phyloP scores from a whole-genome alignment of 2,888 invertebrate genomes.

The Aporophyla nigra region DNA sequence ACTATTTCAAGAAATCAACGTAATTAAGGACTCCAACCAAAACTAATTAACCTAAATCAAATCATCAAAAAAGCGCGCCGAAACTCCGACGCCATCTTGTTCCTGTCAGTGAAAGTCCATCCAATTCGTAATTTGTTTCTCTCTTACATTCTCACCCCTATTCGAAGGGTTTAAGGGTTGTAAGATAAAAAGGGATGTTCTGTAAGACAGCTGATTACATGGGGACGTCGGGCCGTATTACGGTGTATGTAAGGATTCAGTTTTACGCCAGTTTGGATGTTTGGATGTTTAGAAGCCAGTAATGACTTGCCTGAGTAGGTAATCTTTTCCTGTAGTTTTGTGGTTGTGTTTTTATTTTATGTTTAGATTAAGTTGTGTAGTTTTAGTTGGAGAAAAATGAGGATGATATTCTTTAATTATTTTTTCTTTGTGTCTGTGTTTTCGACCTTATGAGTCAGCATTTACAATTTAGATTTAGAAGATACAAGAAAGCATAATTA shows the following conservation, averaged over 20 bases:
- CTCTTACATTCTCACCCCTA: slow-evolving; percentile 66
- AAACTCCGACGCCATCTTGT: slow-evolving; percentile 42
- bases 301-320: slow-evolving; percentile 55
- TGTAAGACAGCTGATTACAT: slow-evolving; percentile 84
- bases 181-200: slow-evolving; percentile 85
- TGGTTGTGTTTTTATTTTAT: slow-evolving; percentile 12
- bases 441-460: too few relatives aligned
- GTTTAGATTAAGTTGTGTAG: slow-evolving; percentile 9
- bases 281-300: slow-evolving; percentile 57
- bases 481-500: too few relatives aligned
- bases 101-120: slow-evolving; percentile 51
- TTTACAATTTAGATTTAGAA: too few relatives aligned
- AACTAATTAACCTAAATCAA: slow-evolving; percentile 34
- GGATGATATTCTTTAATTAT: background rate
- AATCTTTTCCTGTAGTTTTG: slow-evolving; percentile 44
- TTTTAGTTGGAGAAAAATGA: background rate
- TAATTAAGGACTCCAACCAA: slow-evolving; percentile 23
- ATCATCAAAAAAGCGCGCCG: slow-evolving; percentile 33
- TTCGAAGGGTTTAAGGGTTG: slow-evolving; percentile 78
- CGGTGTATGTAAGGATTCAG: slow-evolving; percentile 69
- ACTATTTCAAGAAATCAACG: background rate
- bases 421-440: background rate
- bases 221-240: slow-evolving; percentile 82
- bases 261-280: slow-evolving; percentile 62
- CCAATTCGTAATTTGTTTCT: slow-evolving; percentile 74